Evolutionary conservation across 2,113 vertebrate genomes (phyloP), one percentile per base, ranked within the genome.

Genomic region (Mystacornis crossleyi): DNA sequence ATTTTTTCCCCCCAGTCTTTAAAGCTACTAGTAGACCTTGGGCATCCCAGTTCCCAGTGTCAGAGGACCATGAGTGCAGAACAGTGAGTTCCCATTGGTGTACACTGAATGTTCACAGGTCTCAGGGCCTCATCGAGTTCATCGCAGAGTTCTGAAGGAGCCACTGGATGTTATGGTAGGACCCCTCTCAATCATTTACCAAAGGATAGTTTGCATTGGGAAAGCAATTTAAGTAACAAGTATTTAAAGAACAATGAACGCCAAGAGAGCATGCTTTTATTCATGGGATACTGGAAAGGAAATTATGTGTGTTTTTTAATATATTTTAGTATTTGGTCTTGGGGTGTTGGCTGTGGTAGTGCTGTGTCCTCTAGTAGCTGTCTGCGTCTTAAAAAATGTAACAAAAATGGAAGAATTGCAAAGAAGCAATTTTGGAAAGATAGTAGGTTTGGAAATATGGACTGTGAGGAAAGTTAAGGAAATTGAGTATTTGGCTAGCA

Each of bases 271-370:
- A 3, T 82, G 24, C 7, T 55, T 72, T 67, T 51, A 13, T 73
- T 50, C 6, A 17, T 62, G 38, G 21, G 14, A 43, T 57, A 8
- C 42, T 80, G 31, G 53, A 66, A 83, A 75, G 62, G 40, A 75
- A 67, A 86, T 0, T 48, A 33, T 8, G 6, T 55, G 14, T 2
- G 1, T 0, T 17, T 47, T 61, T 21, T 1, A 2, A 47, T n/a
- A 10, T 61, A 28, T 75, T 84, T 67, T 43, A 25, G 10, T 84
- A 16, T 71, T 81, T 87, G 31, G 5, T 61, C 5, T 40, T 53
- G n/a, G 17, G 36, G 29, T 15, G 17, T 38, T 38, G 57, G n/a
- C 20, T 81, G n/a, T 71, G 42, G 15, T 61, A 70, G 12, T 67
- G 31, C 28, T 75, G 42, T 57, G 26, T 75, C 36, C 38, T 84